Evolutionary conservation across 1,140 invertebrate species (phyloP).

Genomic region (honey bee (Apis mellifera)): Amel_HAv3.1 CM009931.2:12808501-12809000

Average conservation of each 20-base stretch:
- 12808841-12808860: no score
- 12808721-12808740: slow-evolving; percentile 19
- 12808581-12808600: slow-evolving; percentile 16
- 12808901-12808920: no score
- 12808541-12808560: slow-evolving; percentile 58
- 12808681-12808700: slow-evolving; percentile 16
- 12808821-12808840: no score
- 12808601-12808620: slow-evolving; percentile 26
- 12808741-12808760: slow-evolving; percentile 16
- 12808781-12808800: background rate
- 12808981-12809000: no score
- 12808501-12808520: slow-evolving; percentile 29
- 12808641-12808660: slow-evolving; percentile 19
- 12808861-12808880: no score
- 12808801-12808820: no score
- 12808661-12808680: background rate
- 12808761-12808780: slow-evolving; percentile 14
- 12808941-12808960: no score
- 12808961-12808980: no score
- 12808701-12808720: slow-evolving; percentile 29
- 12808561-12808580: slow-evolving; percentile 30
- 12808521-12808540: slow-evolving; percentile 62
- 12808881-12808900: no score
- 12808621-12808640: slow-evolving; percentile 24
- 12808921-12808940: no score